Percentiles rank a stretch among this genome's conserved stretches.
These are phyloP conservation scores for Stenolophus ochropezus DNA, from an alignment of 2,888 invertebrate genomes.

Conservation along the genomic window DNA sequence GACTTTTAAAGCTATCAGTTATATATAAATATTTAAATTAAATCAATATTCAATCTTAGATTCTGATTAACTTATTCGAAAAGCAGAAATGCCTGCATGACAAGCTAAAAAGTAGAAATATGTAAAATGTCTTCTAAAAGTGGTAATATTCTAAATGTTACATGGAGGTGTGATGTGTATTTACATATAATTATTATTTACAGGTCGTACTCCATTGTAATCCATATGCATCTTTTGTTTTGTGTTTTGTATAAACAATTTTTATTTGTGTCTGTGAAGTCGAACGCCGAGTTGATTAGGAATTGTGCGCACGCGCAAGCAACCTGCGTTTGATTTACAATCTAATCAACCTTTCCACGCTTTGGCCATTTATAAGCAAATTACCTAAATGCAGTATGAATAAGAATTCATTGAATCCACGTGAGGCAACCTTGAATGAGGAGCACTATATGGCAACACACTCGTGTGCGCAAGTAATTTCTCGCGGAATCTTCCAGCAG, in stretches of 20 bases:
- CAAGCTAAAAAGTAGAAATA: too few species aligned
- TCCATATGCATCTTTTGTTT: too few species aligned
- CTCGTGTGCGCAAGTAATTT: conserved; percentile 32
- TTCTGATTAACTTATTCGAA: too few species aligned
- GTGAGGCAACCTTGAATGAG: conserved; percentile 35
- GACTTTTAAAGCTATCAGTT: too few species aligned
- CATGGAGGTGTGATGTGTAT: not conserved
- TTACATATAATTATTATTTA: not conserved
- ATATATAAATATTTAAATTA: too few species aligned
- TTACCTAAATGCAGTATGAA: conserved; percentile 1
- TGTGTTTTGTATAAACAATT: not conserved
- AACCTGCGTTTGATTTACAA: not conserved
- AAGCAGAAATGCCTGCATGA: too few species aligned
- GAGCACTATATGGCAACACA: conserved; percentile 12
- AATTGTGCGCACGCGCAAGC: not conserved
- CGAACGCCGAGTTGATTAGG: not conserved
- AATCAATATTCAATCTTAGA: too few species aligned
- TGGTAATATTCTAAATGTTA: not conserved
- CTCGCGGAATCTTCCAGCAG: conserved; percentile 51
- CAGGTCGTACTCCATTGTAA: not conserved
- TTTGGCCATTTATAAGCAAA: not conserved
- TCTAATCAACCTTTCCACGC: not conserved
- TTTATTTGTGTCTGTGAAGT: not conserved
- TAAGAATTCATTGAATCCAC: conserved; percentile 10
- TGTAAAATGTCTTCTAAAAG: not conserved